Evolutionary conservation across 2,113 vertebrate species (phyloP), one percentile per base, ranked within the genome.

Genomic region (Phalacrocorax aristotelis): DNA sequence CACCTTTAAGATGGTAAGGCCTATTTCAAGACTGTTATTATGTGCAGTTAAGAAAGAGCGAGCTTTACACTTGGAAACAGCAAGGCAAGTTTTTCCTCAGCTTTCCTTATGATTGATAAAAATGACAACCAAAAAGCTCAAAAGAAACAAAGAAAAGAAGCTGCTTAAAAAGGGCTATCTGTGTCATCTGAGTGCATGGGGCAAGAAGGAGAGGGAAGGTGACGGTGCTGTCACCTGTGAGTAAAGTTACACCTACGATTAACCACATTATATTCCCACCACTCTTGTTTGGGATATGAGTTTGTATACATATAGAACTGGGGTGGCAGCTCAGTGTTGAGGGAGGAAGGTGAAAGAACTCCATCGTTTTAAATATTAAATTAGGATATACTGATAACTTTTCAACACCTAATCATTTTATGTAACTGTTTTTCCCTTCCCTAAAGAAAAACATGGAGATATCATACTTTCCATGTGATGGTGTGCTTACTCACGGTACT

Each of bases 1-100:
- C 91, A 95, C 79, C 93, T 91, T 90, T 93, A 94, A 85, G 91
- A 93, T 66, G 42, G 40, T 26, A 70, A 74, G 83, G 38, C 57
- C 74, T 65, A 44, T 77, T 94, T 80, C 54, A 79, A 95, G 62
- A 13, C 29, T 1, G 0, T 68, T 82, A 79, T 48, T 83, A 64
- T 0, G 2, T 36, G 58, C 38, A 72, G 58, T 65, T 83, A 83
- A 48, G 54, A 70, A 76, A 52, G 38, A 61, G 26, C 15, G 9
- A 65, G 30, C 14, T 94, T 93, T 44, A 54, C 5, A 34, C 42
- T 81, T 34, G 42, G 32, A 87, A 94, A 83, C 9, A 71, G 44
- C 52, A 89, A 51, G 23, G 36, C 13, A 84, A 75, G 11, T n/a
- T 87, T 74, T 38, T 44, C 58, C 40, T 68, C 36, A 72, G 62